Conservation (phyloP, 2,113 vertebrate species). For the Pungitius pungitius region DNA sequence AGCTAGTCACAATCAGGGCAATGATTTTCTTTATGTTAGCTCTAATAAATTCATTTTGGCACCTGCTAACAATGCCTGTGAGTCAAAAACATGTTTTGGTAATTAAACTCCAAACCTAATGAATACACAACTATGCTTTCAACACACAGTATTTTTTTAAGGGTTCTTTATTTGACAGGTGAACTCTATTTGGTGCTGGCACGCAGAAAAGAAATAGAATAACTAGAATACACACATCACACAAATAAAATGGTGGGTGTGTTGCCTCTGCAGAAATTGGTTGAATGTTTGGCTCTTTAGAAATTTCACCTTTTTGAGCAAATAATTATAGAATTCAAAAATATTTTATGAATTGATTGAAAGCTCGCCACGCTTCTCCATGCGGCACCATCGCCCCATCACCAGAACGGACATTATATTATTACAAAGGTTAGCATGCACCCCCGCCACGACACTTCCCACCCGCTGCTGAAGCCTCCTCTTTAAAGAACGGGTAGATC, state of each 20-base stretch:
- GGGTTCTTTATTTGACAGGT: too few relatives aligned
- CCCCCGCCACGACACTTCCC: slow-evolving; percentile 3
- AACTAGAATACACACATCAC: not conserved
- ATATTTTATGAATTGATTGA: not conserved
- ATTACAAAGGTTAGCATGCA: not conserved
- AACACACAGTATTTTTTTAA: not conserved
- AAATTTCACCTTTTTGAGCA: not conserved
- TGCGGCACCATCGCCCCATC: too few relatives aligned
- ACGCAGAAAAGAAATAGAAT: not conserved
- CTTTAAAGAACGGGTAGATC: not conserved
- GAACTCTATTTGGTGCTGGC: not conserved
- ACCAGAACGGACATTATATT: slow-evolving; percentile 21
- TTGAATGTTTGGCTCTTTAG: not conserved
- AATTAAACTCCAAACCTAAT: not conserved
- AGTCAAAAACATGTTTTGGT: not conserved
- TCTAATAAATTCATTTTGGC: not conserved
- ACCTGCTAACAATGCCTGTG: not conserved
- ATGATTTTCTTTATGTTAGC: not conserved
- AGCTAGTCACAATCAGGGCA: not conserved
- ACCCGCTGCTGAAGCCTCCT: not conserved
- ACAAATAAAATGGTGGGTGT: not conserved
- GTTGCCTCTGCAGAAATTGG: not conserved
- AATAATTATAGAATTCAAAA: not conserved
- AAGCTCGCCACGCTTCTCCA: too few relatives aligned
- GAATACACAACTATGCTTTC: not conserved